phyloP scores from a whole-genome alignment of 2,888 invertebrate species.

The Drosophila cognata region DNA sequence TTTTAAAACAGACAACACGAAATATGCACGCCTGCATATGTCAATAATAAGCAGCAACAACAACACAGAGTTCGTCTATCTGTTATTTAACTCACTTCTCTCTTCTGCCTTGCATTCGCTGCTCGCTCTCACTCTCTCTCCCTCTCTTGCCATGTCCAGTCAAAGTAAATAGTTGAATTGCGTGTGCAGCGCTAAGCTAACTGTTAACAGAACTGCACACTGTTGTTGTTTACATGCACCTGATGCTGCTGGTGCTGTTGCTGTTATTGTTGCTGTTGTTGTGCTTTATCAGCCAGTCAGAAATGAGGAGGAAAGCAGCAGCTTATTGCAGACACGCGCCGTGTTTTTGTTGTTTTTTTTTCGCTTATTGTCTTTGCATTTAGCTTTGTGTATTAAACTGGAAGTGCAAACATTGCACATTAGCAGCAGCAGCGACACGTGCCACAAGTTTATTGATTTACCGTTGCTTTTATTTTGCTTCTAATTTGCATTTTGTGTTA shows the following conservation, averaged over 20 bases:
- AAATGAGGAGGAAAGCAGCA: conserved; percentile 7
- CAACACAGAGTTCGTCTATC: conserved; percentile 5
- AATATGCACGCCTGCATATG: conserved; percentile 15
- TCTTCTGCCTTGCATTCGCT: neutral
- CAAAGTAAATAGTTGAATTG: conserved; percentile 6
- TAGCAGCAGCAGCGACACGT: conserved; percentile 38
- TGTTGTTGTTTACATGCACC: conserved; percentile 47
- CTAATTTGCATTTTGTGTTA: conserved; percentile 13
- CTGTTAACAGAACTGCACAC: conserved; percentile 14
- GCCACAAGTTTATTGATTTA: conserved; percentile 60
- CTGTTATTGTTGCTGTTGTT: conserved; percentile 42
- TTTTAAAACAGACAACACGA: conserved; percentile 5
- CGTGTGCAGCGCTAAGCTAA: conserved; percentile 22
- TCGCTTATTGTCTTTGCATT: conserved; percentile 16
- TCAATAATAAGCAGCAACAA: conserved; percentile 17
- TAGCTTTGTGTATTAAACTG: conserved; percentile 19
- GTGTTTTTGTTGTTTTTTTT: conserved; percentile 1
- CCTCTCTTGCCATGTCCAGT: neutral
- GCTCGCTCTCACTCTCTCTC: neutral
- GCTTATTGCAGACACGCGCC: conserved; percentile 56
- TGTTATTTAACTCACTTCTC: neutral
- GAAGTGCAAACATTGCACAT: conserved; percentile 36
- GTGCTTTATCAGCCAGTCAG: conserved; percentile 43
- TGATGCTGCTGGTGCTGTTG: conserved; percentile 34
- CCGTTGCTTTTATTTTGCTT: conserved; percentile 22